These are phyloP conservation scores for Luffia ferchaultella DNA, from an alignment of 2,888 invertebrate species.

Conservation along the genomic window DNA sequence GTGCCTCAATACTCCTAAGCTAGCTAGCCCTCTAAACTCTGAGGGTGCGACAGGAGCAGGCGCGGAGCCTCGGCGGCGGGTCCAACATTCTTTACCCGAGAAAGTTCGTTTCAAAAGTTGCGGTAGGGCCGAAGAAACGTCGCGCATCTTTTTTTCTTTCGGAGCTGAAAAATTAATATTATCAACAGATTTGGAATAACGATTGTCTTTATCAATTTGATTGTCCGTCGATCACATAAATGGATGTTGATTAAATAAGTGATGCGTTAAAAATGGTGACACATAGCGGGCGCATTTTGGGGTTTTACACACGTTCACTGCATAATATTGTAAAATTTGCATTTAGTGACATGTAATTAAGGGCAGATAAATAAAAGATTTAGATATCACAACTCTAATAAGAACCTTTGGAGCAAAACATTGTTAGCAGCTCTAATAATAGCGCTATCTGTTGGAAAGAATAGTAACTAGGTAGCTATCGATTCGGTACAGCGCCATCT, in stretches of 20 bases:
- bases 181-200: background rate
- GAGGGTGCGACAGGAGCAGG: conserved; percentile 33
- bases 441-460: no score
- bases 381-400: no score
- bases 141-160: conserved; percentile 34
- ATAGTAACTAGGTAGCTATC: no score
- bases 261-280: no score
- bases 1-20: conserved; percentile 23
- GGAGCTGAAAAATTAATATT: conserved; percentile 20
- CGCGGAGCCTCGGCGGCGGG: conserved; percentile 40
- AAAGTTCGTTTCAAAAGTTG: conserved; percentile 31
- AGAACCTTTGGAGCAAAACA: no score
- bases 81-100: conserved; percentile 30
- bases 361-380: no score
- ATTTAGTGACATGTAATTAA: no score
- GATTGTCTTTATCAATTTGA: background rate
- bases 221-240: background rate
- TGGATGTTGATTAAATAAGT: background rate
- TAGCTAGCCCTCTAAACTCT: conserved; percentile 27
- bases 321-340: no score
- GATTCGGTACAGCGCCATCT: no score
- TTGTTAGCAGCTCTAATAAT: no score
- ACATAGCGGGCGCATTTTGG: no score
- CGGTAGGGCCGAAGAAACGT: conserved; percentile 27
- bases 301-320: no score